Percentiles rank a stretch among this genome's conserved stretches.
Evolutionary conservation across 2,113 vertebrate genomes (phyloP).

Genomic region (Mormyrus iriodes): DNA sequence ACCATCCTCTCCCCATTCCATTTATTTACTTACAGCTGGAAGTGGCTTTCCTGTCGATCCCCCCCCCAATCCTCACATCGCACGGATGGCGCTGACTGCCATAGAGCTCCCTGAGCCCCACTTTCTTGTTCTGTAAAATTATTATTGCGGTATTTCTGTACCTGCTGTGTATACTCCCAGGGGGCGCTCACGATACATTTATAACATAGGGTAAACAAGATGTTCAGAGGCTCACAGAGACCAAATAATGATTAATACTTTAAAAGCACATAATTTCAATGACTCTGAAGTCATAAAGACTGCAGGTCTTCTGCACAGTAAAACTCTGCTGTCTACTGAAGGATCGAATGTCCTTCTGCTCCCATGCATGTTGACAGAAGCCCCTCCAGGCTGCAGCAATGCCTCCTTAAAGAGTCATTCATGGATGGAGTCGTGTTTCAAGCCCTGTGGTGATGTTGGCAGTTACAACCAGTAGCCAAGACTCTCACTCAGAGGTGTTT

Average conservation of each 20-base stretch:
- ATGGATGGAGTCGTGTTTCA: neutral
- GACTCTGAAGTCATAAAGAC: neutral
- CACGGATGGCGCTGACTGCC: neutral
- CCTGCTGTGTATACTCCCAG: neutral
- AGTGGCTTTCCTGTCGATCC: constrained; percentile 31
- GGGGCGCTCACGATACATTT: neutral
- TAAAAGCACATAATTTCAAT: neutral
- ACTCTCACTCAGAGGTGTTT: neutral
- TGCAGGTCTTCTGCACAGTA: neutral
- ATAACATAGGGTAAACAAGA: neutral
- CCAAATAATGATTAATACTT: neutral
- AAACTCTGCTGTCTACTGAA: neutral
- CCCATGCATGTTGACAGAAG: neutral
- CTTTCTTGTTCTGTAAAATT: neutral
- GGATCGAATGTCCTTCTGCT: neutral
- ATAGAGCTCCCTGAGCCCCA: neutral
- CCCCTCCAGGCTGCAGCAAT: neutral
- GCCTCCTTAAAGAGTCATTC: neutral
- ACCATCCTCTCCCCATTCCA: constrained; percentile 52
- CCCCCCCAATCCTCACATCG: neutral
- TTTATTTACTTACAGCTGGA: constrained; percentile 54
- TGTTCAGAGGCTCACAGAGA: neutral
- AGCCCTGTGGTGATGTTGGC: neutral
- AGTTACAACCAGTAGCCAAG: neutral
- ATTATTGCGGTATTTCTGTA: neutral